Conservation (phyloP, 1,140 invertebrate species). For the Brachionus rubens region DNA sequence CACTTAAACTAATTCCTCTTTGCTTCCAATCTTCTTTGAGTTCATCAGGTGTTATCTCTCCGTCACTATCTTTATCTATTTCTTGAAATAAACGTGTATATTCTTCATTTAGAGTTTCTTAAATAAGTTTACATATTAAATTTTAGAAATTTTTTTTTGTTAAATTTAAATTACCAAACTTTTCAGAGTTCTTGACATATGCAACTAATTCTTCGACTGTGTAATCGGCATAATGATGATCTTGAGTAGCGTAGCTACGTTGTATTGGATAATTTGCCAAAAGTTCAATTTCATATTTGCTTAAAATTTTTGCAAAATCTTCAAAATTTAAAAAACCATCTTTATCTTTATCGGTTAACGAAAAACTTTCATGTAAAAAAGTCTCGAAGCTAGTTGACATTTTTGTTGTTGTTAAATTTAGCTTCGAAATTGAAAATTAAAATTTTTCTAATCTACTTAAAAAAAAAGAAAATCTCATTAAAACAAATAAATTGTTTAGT, state of each 20-base stretch:
- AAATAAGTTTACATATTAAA: not conserved
- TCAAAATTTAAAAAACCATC: constrained; percentile 15
- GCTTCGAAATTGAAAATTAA: not conserved
- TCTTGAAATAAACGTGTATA: not conserved
- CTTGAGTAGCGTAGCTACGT: not conserved
- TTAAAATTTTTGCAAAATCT: constrained; percentile 30
- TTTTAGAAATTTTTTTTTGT: not conserved
- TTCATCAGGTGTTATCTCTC: not conserved
- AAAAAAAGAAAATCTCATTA: no score
- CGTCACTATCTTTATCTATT: not conserved
- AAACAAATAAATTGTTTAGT: no score
- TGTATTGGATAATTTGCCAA: constrained; percentile 21
- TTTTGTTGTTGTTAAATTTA: not conserved
- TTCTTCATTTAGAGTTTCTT: not conserved
- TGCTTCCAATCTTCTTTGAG: not conserved
- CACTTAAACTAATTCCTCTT: not conserved
- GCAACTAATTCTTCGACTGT: not conserved
- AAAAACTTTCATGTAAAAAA: not conserved
- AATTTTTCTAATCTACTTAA: not conserved
- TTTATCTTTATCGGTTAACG: not conserved
- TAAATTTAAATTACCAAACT: not conserved
- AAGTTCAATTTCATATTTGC: not conserved
- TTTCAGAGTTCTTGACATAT: constrained; percentile 6
- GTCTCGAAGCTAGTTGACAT: not conserved
- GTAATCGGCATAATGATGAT: not conserved